Conservation (phyloP, 2,888 invertebrate species). For the Brachylomia viminalis region DNA sequence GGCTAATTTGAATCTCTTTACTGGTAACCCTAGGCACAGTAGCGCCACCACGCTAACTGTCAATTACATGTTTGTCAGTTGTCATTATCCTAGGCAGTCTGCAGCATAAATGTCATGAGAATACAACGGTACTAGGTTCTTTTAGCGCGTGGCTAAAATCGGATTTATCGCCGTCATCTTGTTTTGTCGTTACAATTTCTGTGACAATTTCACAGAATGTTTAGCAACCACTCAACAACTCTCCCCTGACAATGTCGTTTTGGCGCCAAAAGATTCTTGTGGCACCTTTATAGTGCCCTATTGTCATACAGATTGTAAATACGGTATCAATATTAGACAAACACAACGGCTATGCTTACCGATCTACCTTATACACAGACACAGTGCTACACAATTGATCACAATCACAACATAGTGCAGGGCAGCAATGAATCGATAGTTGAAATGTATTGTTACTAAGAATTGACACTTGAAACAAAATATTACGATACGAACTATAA, state of each 20-base stretch:
- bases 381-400: conserved; percentile 20
- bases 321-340: neutral
- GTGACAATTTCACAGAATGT: neutral
- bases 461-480: conserved; percentile 9
- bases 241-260: neutral
- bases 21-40: conserved; percentile 1
- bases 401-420: conserved; percentile 8
- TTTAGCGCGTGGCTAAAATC: neutral
- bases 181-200: neutral
- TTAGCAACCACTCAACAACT: neutral
- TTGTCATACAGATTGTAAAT: conserved; percentile 10
- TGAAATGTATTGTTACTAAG: neutral
- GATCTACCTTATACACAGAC: conserved; percentile 21
- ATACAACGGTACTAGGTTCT: neutral
- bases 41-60: conserved; percentile 10
- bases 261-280: neutral
- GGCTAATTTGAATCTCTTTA: conserved; percentile 17
- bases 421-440: conserved; percentile 27
- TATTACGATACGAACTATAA: neutral
- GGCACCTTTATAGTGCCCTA: neutral
- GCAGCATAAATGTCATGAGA: neutral
- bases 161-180: neutral
- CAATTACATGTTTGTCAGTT: neutral
- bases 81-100: neutral
- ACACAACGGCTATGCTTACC: conserved; percentile 4